Conservation (phyloP, 64 coral and sea anemone genomes). For the Catalaphyllia jardinei region DNA sequence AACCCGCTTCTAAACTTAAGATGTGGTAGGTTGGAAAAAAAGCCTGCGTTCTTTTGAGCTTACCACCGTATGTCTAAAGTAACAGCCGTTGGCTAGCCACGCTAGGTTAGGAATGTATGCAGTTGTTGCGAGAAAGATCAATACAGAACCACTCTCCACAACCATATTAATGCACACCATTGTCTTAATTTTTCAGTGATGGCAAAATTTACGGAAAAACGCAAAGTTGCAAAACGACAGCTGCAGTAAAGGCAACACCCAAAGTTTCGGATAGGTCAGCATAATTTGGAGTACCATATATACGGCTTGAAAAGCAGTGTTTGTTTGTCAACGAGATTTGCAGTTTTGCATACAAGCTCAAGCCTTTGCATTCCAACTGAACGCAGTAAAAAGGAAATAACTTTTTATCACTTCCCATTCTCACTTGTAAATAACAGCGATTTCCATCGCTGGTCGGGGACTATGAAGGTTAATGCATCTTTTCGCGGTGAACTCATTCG, state of each 20-base stretch:
- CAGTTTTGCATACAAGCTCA: constrained; percentile 2
- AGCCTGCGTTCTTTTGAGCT: background rate
- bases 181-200: background rate
- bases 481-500: background rate
- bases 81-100: background rate
- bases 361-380: background rate
- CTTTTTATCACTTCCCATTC: background rate
- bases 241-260: background rate
- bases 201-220: background rate
- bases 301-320: background rate
- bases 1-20: too few relatives aligned
- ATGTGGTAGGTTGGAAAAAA: background rate
- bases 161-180: too few relatives aligned
- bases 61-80: background rate
- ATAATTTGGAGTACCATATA: background rate
- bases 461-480: too few relatives aligned
- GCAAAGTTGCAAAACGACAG: background rate
- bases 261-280: background rate
- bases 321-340: constrained; percentile 6
- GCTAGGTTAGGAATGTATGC: background rate
- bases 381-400: background rate
- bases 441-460: background rate
- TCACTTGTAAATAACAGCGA: background rate
- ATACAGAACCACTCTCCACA: background rate
- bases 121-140: background rate